These are phyloP conservation scores for Orussus abietinus DNA, from an alignment of 1,140 invertebrate genomes.

Conservation along the genomic window DNA sequence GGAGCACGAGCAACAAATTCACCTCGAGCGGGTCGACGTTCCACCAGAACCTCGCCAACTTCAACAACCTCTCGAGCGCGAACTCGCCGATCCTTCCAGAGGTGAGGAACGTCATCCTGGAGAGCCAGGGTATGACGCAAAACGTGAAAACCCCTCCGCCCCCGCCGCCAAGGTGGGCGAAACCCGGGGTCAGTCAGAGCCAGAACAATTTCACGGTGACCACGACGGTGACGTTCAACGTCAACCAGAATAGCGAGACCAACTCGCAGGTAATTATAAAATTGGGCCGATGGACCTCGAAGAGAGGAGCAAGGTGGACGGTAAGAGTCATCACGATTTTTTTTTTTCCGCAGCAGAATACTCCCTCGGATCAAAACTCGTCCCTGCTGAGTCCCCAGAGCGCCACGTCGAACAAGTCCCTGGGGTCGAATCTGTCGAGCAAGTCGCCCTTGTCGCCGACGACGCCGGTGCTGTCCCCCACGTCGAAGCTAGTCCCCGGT, in stretches of 20 bases:
- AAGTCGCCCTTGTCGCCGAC: slow-evolving; percentile 37
- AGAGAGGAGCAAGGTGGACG: too few species aligned
- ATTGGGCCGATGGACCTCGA: too few species aligned
- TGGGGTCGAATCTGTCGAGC: slow-evolving; percentile 39
- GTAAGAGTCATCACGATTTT: too few species aligned
- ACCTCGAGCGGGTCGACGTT: slow-evolving; percentile 32
- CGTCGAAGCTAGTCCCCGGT: slow-evolving; percentile 36
- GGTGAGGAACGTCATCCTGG: slow-evolving; percentile 27
- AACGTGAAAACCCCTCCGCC: slow-evolving; percentile 62
- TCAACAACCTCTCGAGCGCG: slow-evolving; percentile 34
- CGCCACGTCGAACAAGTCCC: slow-evolving; percentile 40
- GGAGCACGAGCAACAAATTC: slow-evolving; percentile 37
- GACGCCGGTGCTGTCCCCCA: slow-evolving; percentile 35
- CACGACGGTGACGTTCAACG: slow-evolving; percentile 76
- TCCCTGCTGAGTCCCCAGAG: slow-evolving; percentile 44
- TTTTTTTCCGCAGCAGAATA: slow-evolving; percentile 30
- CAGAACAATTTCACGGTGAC: slow-evolving; percentile 73
- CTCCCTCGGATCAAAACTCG: slow-evolving; percentile 39
- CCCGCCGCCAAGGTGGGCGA: slow-evolving; percentile 59
- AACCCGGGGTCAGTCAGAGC: slow-evolving; percentile 47
- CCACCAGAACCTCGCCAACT: slow-evolving; percentile 39
- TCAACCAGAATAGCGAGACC: slow-evolving; percentile 53
- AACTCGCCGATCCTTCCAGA: slow-evolving; percentile 33
- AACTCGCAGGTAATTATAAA: slow-evolving; percentile 32
- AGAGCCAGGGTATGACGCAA: slow-evolving; percentile 25